A percentile compares a stretch with the other conserved stretches of the same genome.
Evolutionary conservation across 2,888 invertebrate species (phyloP).

Genomic region (Drosophila dives): DNA sequence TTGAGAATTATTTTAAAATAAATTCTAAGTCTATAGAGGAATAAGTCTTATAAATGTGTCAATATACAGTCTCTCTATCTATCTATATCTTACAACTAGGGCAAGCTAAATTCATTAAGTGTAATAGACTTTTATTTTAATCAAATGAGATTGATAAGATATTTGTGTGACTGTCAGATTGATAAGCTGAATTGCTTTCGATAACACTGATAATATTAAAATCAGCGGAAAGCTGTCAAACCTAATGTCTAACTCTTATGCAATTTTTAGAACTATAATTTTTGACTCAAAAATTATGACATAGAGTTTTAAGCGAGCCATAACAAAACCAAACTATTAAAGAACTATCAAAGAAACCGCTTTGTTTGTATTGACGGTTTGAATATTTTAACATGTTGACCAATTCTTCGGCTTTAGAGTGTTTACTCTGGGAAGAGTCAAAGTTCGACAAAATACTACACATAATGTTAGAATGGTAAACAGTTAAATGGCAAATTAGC

Average conservation of each 20-base stretch:
- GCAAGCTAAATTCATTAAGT: not conserved
- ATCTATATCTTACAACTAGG: not conserved
- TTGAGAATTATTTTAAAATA: not conserved
- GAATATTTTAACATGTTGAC: slow-evolving; percentile 58
- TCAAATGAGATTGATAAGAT: slow-evolving; percentile 3
- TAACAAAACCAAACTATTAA: slow-evolving; percentile 19
- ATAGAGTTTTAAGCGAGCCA: slow-evolving; percentile 24
- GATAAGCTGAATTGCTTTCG: slow-evolving; percentile 12
- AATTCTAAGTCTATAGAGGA: not conserved
- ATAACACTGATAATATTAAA: no score
- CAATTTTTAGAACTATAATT: slow-evolving; percentile 36
- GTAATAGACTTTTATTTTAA: not conserved
- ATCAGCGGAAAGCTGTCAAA: not conserved
- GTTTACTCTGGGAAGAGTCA: not conserved
- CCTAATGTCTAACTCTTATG: slow-evolving; percentile 20
- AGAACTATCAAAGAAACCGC: slow-evolving; percentile 18
- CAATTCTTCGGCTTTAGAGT: slow-evolving; percentile 14
- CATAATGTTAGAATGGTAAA: slow-evolving; percentile 34
- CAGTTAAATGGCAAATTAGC: slow-evolving; percentile 62
- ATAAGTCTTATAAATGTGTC: not conserved
- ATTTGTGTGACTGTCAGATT: slow-evolving; percentile 1
- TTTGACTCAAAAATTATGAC: slow-evolving; percentile 25
- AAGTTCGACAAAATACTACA: slow-evolving; percentile 17
- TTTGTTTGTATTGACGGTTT: slow-evolving; percentile 45
- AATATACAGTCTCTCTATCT: not conserved